These are phyloP conservation scores for Sprattus sprattus DNA, from an alignment of 2,113 vertebrate genomes.

Conservation along the genomic window DNA sequence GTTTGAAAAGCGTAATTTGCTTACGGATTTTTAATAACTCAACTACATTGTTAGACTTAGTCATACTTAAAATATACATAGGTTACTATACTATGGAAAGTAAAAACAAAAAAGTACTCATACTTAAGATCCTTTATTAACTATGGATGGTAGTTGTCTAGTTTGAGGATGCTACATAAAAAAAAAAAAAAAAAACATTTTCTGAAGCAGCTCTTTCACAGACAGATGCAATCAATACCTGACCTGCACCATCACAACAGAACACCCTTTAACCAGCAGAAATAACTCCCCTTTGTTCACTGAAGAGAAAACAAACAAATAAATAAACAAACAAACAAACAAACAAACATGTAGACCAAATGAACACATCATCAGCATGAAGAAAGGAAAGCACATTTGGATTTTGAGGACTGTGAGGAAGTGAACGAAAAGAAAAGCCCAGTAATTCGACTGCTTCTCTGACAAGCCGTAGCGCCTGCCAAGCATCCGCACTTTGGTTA, in stretches of 20 bases:
- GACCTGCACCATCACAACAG: conserved; percentile 33
- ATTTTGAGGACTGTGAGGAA: conserved; percentile 31
- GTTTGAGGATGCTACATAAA: conserved; percentile 29
- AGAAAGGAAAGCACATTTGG: conserved; percentile 22
- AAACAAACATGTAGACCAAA: not conserved
- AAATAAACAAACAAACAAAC: not conserved
- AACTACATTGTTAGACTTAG: conserved; percentile 45
- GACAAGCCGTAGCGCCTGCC: conserved; percentile 17
- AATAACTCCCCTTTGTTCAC: conserved; percentile 17
- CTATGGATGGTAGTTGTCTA: conserved; percentile 30
- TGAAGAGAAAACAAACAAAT: conserved; percentile 14
- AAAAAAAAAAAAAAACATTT: conserved; percentile 10
- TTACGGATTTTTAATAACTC: conserved; percentile 39
- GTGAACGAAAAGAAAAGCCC: conserved; percentile 10
- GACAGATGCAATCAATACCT: conserved; percentile 29
- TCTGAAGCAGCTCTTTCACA: conserved; percentile 17
- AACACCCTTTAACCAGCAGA: not conserved
- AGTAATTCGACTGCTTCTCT: not conserved
- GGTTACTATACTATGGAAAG: conserved; percentile 45
- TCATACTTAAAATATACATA: conserved; percentile 45
- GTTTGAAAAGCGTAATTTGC: conserved; percentile 34
- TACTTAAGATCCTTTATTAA: conserved; percentile 40
- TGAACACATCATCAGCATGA: not conserved
- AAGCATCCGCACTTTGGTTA: conserved; percentile 45
- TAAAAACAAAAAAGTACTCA: conserved; percentile 33